These are phyloP conservation scores for Neoitamus cyanurus DNA, from an alignment of 2,888 invertebrate genomes.

Conservation along the genomic window DNA sequence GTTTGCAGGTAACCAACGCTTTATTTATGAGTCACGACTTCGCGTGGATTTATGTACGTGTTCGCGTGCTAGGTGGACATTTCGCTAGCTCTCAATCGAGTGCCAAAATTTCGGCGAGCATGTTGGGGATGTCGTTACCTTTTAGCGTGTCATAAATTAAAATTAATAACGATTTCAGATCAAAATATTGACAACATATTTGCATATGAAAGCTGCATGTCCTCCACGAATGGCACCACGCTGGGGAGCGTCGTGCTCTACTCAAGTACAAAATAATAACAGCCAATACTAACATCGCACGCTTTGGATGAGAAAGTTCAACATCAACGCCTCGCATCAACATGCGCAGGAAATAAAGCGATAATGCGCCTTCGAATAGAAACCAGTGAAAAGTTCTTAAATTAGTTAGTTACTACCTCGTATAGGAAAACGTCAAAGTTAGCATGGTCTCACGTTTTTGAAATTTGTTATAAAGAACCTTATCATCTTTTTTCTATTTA, in stretches of 20 bases:
- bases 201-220: neutral
- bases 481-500: too few relatives aligned
- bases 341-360: neutral
- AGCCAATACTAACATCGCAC: neutral
- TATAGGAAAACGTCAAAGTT: too few relatives aligned
- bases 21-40: constrained; percentile 9
- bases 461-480: too few relatives aligned
- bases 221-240: neutral
- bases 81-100: neutral
- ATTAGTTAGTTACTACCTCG: neutral
- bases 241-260: neutral
- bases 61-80: neutral
- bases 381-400: neutral
- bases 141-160: constrained; percentile 24
- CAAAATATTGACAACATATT: constrained; percentile 35
- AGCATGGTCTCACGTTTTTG: too few relatives aligned
- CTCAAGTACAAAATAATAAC: neutral
- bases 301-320: neutral
- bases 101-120: neutral
- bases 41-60: neutral
- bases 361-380: neutral
- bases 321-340: neutral
- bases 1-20: neutral
- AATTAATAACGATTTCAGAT: neutral
- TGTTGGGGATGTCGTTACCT: neutral